Base-by-base conservation (phyloP, 2,113 vertebrate genomes). In the Camelus dromedarius region DNA sequence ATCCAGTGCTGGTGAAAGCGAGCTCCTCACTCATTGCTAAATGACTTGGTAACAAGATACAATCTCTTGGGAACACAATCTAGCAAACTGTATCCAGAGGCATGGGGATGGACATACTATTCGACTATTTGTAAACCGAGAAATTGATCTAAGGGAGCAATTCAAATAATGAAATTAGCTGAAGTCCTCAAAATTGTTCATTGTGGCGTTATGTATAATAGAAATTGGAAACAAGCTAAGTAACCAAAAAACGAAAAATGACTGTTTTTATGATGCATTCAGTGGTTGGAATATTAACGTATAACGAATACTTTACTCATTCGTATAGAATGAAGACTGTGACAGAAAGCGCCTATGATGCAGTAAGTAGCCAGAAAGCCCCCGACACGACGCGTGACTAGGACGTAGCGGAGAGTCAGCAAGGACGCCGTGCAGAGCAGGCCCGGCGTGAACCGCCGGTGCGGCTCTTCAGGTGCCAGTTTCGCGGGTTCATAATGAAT, bases 11-110 rank as follows among this genome's bases (percentile, higher is more conserved):
- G 35, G 11, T 85, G 62, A 92, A 67, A 93, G 93, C 22, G 94
- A 92, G 18, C 19, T 82, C 91, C 32, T 89, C 46, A 89, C 82
- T 95, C 89, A 92, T 81, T 94, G n/a, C 54, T 93, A 93, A 93
- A 88, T 82, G 56, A 86, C 46, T 76, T 42, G 7, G n/a, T 73
- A 95, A 83, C 50, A 50, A 84, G 35, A 32, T 73, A 90, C 87
- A 94, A 91, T 50, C 91, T 62, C 67, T 87, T 94, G 20, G 82
- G 56, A 94, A 89, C 96, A 93, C 10, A 91, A 76, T 32, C 32
- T 70, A 89, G 67, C 60, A 92, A 95, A 72, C 42, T 54, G 7
- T 80, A 62, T 75, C 66, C 28, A 77, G 76, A 66, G 48, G 4
- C 75, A 85, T 77, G 91, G 69, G 96, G 81, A 88, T 64, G 19